Conservation (phyloP, 1,140 invertebrate genomes). For the Drosophila setifemur region DNA sequence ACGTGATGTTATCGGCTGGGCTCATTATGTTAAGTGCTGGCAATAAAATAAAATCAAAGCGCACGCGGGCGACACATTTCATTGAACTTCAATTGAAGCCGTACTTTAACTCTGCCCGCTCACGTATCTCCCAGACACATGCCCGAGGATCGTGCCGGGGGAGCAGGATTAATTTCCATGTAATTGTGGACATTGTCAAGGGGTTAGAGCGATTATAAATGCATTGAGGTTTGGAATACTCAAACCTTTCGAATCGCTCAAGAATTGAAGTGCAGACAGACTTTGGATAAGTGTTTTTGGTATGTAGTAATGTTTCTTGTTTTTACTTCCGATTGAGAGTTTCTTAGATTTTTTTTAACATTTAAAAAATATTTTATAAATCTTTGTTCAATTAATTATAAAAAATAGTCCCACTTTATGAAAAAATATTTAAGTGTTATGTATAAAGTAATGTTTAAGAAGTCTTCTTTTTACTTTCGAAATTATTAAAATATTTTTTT, state of each 20-base stretch:
- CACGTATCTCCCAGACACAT: constrained; percentile 40
- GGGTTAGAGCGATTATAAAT: constrained; percentile 30
- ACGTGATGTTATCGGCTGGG: constrained; percentile 68
- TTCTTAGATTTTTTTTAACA: no score
- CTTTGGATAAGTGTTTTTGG: no score
- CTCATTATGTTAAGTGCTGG: constrained; percentile 79
- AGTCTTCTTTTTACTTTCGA: no score
- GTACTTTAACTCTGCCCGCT: constrained; percentile 28
- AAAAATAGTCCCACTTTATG: no score
- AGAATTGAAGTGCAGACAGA: no score
- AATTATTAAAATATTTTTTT: no score
- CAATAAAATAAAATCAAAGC: constrained; percentile 80
- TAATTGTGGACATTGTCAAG: constrained; percentile 45
- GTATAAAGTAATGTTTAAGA: no score
- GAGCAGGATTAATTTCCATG: constrained; percentile 46
- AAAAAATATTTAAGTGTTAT: no score
- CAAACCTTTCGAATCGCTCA: neutral
- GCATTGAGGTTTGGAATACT: constrained; percentile 32
- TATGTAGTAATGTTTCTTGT: no score
- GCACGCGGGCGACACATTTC: constrained; percentile 57
- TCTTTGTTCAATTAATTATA: no score
- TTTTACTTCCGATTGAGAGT: no score
- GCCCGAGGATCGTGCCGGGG: constrained; percentile 47
- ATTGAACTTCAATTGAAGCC: constrained; percentile 76
- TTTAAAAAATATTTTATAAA: no score